These are phyloP conservation scores for Hydrotaea cyrtoneurina DNA, from an alignment of 2,888 invertebrate species.

Conservation along the genomic window DNA sequence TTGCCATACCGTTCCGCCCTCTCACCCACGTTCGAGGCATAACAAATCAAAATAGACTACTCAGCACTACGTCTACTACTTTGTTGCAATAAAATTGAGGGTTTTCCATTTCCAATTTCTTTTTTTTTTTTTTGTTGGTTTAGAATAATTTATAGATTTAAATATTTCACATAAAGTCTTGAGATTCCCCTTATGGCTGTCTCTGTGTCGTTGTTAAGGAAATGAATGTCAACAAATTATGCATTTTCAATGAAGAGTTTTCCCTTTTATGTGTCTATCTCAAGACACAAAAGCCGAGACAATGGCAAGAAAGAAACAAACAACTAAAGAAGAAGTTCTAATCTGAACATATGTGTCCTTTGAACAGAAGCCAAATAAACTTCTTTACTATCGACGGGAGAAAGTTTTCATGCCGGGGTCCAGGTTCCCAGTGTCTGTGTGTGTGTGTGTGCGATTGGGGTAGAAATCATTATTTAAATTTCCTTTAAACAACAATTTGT, in stretches of 20 bases:
- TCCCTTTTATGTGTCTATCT: slow-evolving; percentile 43
- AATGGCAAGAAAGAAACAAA: slow-evolving; percentile 1
- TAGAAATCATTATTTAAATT: slow-evolving; percentile 1
- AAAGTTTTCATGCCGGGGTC: slow-evolving; percentile 41
- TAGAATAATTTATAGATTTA: slow-evolving; percentile 59
- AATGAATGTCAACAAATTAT: slow-evolving; percentile 46
- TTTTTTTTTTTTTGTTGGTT: neutral
- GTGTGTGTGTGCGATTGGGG: slow-evolving; percentile 1
- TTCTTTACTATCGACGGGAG: neutral
- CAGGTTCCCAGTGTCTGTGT: neutral
- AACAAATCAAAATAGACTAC: neutral
- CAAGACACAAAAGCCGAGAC: too few relatives aligned
- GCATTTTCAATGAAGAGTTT: slow-evolving; percentile 61
- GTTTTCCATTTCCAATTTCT: too few relatives aligned
- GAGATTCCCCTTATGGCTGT: neutral
- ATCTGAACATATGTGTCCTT: slow-evolving; percentile 22
- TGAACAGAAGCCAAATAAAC: neutral
- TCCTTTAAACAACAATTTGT: neutral
- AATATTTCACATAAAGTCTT: slow-evolving; percentile 57
- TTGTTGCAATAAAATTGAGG: neutral
- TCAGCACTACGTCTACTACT: too few relatives aligned
- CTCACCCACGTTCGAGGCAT: neutral
- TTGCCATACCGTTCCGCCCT: slow-evolving; percentile 4
- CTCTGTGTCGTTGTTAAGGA: neutral
- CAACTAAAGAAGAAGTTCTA: slow-evolving; percentile 21